A percentile compares a stretch with the other conserved stretches of the same genome.
Conservation (phyloP, 2,888 invertebrate genomes). For the Diloba caeruleocephala region DNA sequence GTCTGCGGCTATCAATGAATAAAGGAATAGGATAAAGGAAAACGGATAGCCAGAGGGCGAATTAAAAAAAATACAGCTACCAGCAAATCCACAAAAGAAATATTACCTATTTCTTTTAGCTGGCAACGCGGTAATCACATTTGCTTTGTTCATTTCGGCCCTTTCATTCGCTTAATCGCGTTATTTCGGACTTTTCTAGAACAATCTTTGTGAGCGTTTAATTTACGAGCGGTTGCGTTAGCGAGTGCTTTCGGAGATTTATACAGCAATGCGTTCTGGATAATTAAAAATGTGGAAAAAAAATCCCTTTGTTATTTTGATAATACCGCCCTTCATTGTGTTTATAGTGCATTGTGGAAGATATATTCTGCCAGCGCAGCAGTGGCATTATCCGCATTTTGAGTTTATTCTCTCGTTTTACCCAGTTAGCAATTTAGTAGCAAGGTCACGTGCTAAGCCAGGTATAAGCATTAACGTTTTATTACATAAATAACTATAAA, state of each 20-base stretch:
- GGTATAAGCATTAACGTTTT: constrained; percentile 19
- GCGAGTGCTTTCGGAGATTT: constrained; percentile 38
- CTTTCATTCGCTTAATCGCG: constrained; percentile 88
- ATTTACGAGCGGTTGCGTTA: constrained; percentile 57
- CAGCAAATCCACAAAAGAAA: constrained; percentile 77
- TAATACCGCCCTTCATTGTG: constrained; percentile 46
- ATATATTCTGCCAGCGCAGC: constrained; percentile 34
- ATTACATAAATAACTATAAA: constrained; percentile 21
- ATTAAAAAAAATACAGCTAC: constrained; percentile 61
- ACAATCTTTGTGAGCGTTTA: constrained; percentile 66
- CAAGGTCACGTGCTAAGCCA: background rate
- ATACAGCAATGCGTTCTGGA: constrained; percentile 47
- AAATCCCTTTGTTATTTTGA: constrained; percentile 48
- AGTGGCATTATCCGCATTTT: constrained; percentile 47
- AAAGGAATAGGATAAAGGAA: constrained; percentile 59
- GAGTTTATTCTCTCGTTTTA: constrained; percentile 19
- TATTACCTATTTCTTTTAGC: constrained; percentile 86
- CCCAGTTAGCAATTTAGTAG: background rate
- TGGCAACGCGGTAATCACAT: constrained; percentile 87
- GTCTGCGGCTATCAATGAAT: constrained; percentile 59
- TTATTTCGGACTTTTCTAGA: constrained; percentile 82
- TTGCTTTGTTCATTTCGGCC: constrained; percentile 87
- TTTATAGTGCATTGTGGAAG: constrained; percentile 40
- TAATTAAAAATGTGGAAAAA: constrained; percentile 49
- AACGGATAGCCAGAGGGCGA: constrained; percentile 58